Evolutionary conservation across 1,140 invertebrate species (phyloP), one percentile per base, ranked within the genome.

Genomic region (Aphaenogaster ashmeadi): DNA sequence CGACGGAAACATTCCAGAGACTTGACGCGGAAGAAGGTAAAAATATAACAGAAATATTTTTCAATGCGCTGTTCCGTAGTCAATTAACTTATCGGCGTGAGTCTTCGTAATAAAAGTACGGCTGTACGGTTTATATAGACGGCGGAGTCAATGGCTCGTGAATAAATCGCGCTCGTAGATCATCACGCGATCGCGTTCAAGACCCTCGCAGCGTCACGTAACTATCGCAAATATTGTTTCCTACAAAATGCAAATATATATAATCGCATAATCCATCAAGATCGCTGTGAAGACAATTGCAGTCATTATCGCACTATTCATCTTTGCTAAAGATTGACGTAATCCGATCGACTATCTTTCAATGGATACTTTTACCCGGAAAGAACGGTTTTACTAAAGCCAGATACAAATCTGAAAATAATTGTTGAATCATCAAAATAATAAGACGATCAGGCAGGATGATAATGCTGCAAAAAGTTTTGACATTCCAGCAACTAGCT

Each of bases 161-260:
- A 78, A 77, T 66, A 64, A 86, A 79, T 50, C 27, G 36, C 36
- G 83, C 58, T 78, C 36, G 58, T 36, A 38, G 74, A 86, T 86
- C 38, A 83, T 84, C 83, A 79, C 83, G 83, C 83, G 58, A 86
- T 86, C 58, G 15, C 83, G 44, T 18, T 67, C 74, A 44, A 78
- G 60, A 86, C 3, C 67, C n/a, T 38, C 77, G 77, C 66, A 52
- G 27, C 18, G 11, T 83, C 50, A 3, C 21, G 47, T 13, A 15
- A 44, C 9, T 54, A 69, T 80, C 47, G n/a, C 1, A 41, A 44
- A 44, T 81, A 69, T 44, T 7, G 15, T 72, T 83, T 58, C 6
- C 18, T 83, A 44, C 9, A 60, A 83, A 58, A 58, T 44, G 18
- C 54, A 44, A 56, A 33, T 71, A 36, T n/a, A 9, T 54, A 27